These are phyloP conservation scores for Julus scandinavius DNA, from an alignment of 2,888 invertebrate species.

Conservation along the genomic window DNA sequence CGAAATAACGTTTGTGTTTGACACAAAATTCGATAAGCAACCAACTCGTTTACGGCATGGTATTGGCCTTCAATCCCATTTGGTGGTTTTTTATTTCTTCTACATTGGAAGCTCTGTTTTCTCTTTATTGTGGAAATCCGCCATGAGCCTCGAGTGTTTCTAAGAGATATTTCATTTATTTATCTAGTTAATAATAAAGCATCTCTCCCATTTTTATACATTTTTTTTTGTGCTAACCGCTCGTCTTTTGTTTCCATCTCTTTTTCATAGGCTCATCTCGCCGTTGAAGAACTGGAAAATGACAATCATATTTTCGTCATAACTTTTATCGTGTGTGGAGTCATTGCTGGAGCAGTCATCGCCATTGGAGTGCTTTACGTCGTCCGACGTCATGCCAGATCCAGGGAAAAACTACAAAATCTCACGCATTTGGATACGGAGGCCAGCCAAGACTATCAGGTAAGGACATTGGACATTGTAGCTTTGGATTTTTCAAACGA, in stretches of 20 bases:
- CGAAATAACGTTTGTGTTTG: neutral
- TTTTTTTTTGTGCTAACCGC: conserved; percentile 4
- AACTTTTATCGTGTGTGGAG: conserved; percentile 73
- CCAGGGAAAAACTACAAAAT: conserved; percentile 84
- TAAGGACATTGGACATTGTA: conserved; percentile 62
- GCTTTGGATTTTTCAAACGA: too few species aligned
- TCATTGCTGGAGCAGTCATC: conserved; percentile 73
- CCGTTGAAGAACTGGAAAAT: conserved; percentile 59
- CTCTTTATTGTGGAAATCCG: neutral
- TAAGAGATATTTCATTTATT: conserved; percentile 20
- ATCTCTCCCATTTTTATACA: neutral
- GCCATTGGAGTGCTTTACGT: conserved; percentile 75
- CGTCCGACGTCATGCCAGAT: conserved; percentile 79
- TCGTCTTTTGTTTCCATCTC: conserved; percentile 42
- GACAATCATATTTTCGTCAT: conserved; percentile 69
- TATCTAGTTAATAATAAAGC: conserved; percentile 11
- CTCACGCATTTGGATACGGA: conserved; percentile 78
- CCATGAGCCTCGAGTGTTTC: neutral
- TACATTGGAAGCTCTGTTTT: neutral
- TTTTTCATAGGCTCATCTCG: conserved; percentile 59
- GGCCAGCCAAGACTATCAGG: conserved; percentile 93
- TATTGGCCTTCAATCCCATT: neutral
- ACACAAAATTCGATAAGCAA: neutral
- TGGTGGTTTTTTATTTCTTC: neutral
- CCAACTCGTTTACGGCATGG: neutral